Evolutionary conservation across 2,888 invertebrate species (phyloP), one percentile per base, ranked within the genome.

Genomic region (Tetropium fuscum): DNA sequence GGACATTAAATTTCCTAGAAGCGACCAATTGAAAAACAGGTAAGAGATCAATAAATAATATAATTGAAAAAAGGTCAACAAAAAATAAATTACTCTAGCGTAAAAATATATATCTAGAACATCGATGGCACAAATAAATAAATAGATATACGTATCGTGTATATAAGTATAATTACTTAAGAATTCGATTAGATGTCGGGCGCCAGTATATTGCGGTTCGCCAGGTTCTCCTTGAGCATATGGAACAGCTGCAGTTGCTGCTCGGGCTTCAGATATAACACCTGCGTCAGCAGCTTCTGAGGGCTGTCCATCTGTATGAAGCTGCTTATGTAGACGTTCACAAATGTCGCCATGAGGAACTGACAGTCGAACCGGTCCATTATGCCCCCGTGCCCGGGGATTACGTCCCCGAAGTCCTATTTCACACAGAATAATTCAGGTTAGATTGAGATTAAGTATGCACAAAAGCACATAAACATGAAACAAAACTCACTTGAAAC

Each of bases 331-430:
- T 99, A 99, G 18, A 98, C 98, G 83, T 99, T 97, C 20, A 98
- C 97, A 85, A 99, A 99, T 16, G 98, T 97, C 22, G 98, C 98
- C 98, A 99, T 99, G 64, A 99, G 87, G 83, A 97, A 96, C 84
- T 99, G 98, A 82, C 99, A 99, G 84, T 99, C 98, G 85, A 99
- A 98, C 63, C 99, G 90, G 83, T 99, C 99, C 95, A 98, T 97
- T 74, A 99, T 95, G 36, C 99, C 99, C 62, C 99, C 99, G 84
- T 99, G 99, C 0, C 99, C 99, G 6, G 99, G 99, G 79, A 99
- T 98, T 72, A 97, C 92, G 81, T 97, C 98, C 53, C 98, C 98
- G 83, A 99, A 99, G 84, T 99, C 99, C 97, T 97, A 76, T 1
- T 81, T 20, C 10, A 53, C n/a, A 34, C 11, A 19, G 10, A 43